Conservation (phyloP, 2,797 vertebrate genomes). For the Masticophis lateralis region DNA sequence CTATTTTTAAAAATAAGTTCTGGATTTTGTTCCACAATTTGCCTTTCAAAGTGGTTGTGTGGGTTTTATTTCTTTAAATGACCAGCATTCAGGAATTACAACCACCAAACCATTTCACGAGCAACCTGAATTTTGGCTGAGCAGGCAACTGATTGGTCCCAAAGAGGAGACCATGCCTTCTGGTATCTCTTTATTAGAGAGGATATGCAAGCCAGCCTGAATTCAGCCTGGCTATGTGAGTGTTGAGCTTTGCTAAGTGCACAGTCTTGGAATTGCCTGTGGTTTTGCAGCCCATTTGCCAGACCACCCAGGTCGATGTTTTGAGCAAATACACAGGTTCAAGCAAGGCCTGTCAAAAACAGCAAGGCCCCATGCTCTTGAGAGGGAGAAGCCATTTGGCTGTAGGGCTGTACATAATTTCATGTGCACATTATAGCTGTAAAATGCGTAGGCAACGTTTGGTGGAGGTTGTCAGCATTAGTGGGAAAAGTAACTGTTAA, state of each 20-base stretch:
- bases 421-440: not conserved
- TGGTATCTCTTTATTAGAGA: not conserved
- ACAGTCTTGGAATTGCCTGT: not conserved
- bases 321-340: conserved; percentile 19
- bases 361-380: not conserved
- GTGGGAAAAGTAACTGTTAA: conserved; percentile 9
- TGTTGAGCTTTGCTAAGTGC: not conserved
- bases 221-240: not conserved
- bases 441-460: not conserved
- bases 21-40: not conserved
- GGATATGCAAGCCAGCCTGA: fast-evolving
- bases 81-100: not conserved
- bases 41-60: not conserved
- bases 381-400: not conserved
- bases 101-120: not conserved
- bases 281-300: conserved; percentile 22
- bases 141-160: not conserved
- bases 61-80: not conserved
- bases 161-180: not conserved
- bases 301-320: not conserved
- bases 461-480: not conserved
- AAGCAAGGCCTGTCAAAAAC: conserved; percentile 10
- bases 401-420: not conserved
- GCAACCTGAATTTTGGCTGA: not conserved
- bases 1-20: too few relatives aligned